Base-by-base conservation (phyloP, 2,113 vertebrate species). In the Pelmatolapia mariae region DNA sequence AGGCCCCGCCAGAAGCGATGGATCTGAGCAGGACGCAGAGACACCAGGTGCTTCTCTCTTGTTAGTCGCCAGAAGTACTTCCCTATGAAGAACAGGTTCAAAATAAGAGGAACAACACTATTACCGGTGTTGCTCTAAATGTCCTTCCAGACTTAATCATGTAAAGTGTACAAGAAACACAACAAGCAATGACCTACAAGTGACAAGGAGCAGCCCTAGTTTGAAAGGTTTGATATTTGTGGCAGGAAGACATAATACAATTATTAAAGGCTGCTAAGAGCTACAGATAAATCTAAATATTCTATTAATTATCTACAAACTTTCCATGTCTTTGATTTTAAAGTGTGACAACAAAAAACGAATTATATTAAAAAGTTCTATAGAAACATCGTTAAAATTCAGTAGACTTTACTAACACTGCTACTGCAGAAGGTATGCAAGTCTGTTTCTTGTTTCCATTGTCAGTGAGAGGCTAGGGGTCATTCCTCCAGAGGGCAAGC, bases 61-160 rank as follows among this genome's bases (percentile, higher is more conserved):
- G 98, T 99, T 90, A 99, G 96, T 61, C 98, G 94, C 99, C 99
- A 99, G 95, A 99, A 99, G 91, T 99, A 99, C 89, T 97, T 98
- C 78, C 99, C 99, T 99, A 36, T 2, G 15, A 83, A 7, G 4
- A 68, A 29, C 26, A 79, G 26, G 16, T 53, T 26, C 18, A 43
- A 54, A 31, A 52, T 52, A 10, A 56, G 73, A 31, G 26, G 6
- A 54, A 59, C 59, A 33, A 7, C 7, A n/a, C 1, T 16, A 33
- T 57, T 78, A 11, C 16, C 13, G 16, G 79, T 18, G 33, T 43
- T 36, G 40, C 40, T 43, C 33, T 73, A 24, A 31, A n/a, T 36
- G 40, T 73, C 22, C 38, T 52, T 43, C 33, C 24, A 56, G 33
- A 29, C 9, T 45, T 47, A 45, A 45, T 18, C 68, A 45, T 26